Evolutionary conservation across 2,797 vertebrate species (phyloP).

Genomic region (Pseudochirops cupreus): DNA sequence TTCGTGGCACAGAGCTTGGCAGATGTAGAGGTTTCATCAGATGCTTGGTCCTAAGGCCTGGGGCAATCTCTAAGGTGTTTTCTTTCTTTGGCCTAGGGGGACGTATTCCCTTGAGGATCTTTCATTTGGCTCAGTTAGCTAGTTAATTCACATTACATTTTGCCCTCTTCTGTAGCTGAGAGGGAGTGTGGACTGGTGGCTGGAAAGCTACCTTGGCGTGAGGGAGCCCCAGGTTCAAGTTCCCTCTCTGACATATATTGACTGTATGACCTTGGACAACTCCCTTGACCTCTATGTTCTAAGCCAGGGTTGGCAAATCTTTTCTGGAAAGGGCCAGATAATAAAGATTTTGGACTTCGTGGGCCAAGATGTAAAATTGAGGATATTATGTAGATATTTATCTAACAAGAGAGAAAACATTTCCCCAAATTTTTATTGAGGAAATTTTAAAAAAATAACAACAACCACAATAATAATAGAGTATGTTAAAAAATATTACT

Average conservation of each 20-base stretch:
- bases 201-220: accelerated
- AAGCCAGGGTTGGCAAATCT: not conserved
- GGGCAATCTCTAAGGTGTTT: not conserved
- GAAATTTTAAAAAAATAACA: not conserved
- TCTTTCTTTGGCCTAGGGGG: not conserved
- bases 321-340: not conserved
- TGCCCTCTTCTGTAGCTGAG: accelerated
- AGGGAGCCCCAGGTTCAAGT: not conserved
- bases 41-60: conserved; percentile 19
- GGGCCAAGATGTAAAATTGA: not conserved
- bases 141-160: not conserved
- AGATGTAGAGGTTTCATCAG: not conserved
- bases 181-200: accelerated
- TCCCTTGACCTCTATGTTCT: not conserved
- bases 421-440: not conserved
- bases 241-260: not conserved
- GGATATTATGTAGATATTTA: not conserved
- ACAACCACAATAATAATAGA: not conserved
- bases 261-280: not conserved
- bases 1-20: not conserved
- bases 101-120: not conserved
- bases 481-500: not conserved
- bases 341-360: not conserved
- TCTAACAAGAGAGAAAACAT: not conserved
- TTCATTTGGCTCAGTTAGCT: not conserved